Percentiles rank a stretch among this genome's conserved stretches.
phyloP scores from a whole-genome alignment of 2,113 vertebrate species.

The Mandrillus leucophaeus region DNA sequence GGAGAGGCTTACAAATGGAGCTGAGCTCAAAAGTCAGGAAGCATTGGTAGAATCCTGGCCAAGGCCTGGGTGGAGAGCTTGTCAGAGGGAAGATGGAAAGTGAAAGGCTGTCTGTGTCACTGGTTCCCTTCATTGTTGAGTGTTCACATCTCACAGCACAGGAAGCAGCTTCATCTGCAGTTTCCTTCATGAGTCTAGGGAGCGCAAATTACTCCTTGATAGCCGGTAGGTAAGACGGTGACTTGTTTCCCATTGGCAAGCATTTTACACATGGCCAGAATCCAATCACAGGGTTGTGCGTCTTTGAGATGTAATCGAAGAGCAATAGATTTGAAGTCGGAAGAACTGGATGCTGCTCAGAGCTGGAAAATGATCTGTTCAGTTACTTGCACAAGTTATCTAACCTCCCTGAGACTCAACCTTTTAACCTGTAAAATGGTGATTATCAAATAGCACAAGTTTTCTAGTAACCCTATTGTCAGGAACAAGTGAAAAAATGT shows the following conservation, averaged over 20 bases:
- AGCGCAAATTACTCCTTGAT: constrained; percentile 1
- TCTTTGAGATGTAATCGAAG: not conserved
- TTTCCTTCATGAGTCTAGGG: constrained; percentile 33
- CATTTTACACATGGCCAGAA: not conserved
- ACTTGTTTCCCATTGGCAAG: constrained; percentile 19
- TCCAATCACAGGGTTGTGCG: not conserved
- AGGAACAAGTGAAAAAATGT: not conserved
- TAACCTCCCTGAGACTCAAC: not conserved
- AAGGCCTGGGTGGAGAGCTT: constrained; percentile 12
- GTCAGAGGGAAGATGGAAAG: not conserved
- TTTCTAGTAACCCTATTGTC: not conserved
- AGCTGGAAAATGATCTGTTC: not conserved
- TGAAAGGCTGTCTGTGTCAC: not conserved
- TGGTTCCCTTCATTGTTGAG: not conserved
- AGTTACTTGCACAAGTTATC: not conserved
- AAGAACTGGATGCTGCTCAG: not conserved
- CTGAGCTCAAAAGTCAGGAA: not conserved
- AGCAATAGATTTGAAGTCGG: not conserved
- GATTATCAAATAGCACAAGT: not conserved
- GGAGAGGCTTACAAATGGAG: not conserved
- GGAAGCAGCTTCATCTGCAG: constrained; percentile 60
- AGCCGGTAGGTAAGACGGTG: constrained; percentile 8
- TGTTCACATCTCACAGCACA: not conserved
- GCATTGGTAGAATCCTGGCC: not conserved
- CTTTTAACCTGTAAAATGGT: not conserved